phyloP scores from a whole-genome alignment of 2,888 invertebrate species.

The Oegoconia quadripuncta region DNA sequence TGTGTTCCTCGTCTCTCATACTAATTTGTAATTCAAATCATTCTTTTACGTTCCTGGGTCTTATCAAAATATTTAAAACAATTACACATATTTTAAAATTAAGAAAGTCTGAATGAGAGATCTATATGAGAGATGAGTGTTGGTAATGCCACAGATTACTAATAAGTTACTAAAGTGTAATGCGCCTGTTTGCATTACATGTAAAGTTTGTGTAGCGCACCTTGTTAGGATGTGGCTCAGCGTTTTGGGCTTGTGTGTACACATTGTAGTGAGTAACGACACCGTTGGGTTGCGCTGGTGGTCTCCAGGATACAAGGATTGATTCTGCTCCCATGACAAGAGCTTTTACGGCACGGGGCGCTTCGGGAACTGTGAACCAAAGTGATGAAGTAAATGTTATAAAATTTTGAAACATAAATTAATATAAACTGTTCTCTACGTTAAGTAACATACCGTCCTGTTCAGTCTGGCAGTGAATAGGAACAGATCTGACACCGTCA shows the following conservation, averaged over 20 bases:
- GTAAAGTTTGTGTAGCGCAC: slow-evolving; percentile 41
- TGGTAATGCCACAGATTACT: too few relatives aligned
- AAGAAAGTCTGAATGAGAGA: too few relatives aligned
- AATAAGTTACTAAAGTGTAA: too few relatives aligned
- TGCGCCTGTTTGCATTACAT: neutral
- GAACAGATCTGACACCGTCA: slow-evolving; percentile 92
- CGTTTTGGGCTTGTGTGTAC: slow-evolving; percentile 88
- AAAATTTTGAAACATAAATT: neutral
- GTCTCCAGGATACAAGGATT: slow-evolving; percentile 95
- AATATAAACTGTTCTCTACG: neutral
- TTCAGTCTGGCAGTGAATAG: slow-evolving; percentile 96
- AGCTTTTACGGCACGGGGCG: slow-evolving; percentile 95
- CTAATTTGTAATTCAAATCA: too few relatives aligned
- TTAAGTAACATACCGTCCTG: slow-evolving; percentile 87
- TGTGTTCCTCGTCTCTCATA: too few relatives aligned
- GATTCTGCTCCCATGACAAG: slow-evolving; percentile 94
- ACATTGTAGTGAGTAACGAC: slow-evolving; percentile 95
- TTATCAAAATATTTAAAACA: too few relatives aligned
- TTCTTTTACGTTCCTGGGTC: too few relatives aligned
- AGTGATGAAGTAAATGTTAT: too few relatives aligned
- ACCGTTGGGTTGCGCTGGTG: slow-evolving; percentile 95
- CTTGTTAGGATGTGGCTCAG: slow-evolving; percentile 86
- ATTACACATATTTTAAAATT: too few relatives aligned
- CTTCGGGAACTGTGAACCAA: slow-evolving; percentile 95
- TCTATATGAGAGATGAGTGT: too few relatives aligned